Evolutionary conservation across 2,888 invertebrate genomes (phyloP).

Genomic region (Aphodius granarius): DNA sequence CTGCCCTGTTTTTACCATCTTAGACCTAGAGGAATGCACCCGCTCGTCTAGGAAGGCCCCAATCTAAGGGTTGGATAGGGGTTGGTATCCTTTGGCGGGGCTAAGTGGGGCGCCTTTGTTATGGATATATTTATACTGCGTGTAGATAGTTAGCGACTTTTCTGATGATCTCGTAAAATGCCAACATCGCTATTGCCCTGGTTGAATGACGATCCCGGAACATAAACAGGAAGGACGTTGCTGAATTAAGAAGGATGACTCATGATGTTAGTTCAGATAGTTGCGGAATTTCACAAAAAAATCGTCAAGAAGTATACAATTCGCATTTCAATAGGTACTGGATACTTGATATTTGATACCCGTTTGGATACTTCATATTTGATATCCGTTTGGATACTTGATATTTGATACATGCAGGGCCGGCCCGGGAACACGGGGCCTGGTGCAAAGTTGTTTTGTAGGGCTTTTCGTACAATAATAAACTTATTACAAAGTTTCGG

Average conservation of each 20-base stretch:
- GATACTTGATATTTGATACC: no score
- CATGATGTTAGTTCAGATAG: constrained; percentile 18
- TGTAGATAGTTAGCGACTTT: constrained; percentile 44
- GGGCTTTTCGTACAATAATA: no score
- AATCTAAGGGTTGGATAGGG: constrained; percentile 17
- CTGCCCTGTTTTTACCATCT: constrained; percentile 46
- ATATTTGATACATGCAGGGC: no score
- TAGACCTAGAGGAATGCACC: constrained; percentile 32
- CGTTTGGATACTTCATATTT: no score
- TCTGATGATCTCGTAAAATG: constrained; percentile 37
- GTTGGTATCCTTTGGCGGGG: constrained; percentile 19
- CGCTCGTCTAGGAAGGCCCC: constrained; percentile 14
- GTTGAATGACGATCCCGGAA: constrained; percentile 21
- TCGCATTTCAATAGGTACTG: no score
- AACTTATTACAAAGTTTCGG: no score
- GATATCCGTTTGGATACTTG: no score
- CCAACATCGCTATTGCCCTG: constrained; percentile 25
- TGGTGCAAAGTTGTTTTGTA: no score
- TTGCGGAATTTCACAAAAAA: no score
- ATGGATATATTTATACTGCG: constrained; percentile 43
- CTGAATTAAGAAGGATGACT: constrained; percentile 6
- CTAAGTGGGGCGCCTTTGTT: constrained; percentile 37
- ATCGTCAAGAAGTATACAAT: no score
- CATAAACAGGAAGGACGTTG: background rate
- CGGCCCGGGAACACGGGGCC: no score